Conservation (phyloP, 1,140 invertebrate species). For the Probaryconus sp. region DNA sequence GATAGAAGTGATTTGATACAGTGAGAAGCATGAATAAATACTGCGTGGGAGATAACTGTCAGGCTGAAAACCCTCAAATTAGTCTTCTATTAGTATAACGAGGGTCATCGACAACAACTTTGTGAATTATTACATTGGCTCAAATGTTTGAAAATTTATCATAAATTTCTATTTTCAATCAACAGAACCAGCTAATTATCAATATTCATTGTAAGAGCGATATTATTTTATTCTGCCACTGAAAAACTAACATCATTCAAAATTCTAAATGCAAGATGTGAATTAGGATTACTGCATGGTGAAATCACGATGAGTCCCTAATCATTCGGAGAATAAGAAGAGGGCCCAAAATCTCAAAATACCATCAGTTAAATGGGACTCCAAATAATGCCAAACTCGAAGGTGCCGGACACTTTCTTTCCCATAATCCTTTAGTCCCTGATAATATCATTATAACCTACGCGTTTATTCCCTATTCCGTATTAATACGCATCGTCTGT, state of each 20-base stretch:
- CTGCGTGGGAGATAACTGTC: slow-evolving; percentile 74
- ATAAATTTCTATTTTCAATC: too few relatives aligned
- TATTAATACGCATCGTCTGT: slow-evolving; percentile 53
- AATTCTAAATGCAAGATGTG: too few relatives aligned
- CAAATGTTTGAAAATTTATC: slow-evolving; percentile 17
- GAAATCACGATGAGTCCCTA: too few relatives aligned
- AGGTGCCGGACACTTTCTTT: slow-evolving; percentile 4
- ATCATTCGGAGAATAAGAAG: too few relatives aligned
- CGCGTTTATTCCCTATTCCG: slow-evolving; percentile 41
- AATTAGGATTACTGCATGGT: too few relatives aligned
- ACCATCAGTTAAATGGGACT: too few relatives aligned
- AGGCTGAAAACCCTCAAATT: slow-evolving; percentile 69
- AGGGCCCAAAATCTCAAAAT: too few relatives aligned
- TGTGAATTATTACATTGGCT: slow-evolving; percentile 49
- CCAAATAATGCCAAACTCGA: not conserved
- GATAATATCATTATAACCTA: slow-evolving; percentile 48
- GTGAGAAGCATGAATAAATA: slow-evolving; percentile 73
- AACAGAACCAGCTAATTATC: too few relatives aligned
- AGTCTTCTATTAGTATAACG: slow-evolving; percentile 74
- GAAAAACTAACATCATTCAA: too few relatives aligned
- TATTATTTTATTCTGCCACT: too few relatives aligned
- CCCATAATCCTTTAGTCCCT: slow-evolving; percentile 9
- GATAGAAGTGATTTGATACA: slow-evolving; percentile 62
- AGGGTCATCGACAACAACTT: slow-evolving; percentile 54
- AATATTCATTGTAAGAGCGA: too few relatives aligned